Evolutionary conservation across 1,140 invertebrate genomes (phyloP), one percentile per base, ranked within the genome.

Genomic region (Phymorhynchus buccinoides): DNA sequence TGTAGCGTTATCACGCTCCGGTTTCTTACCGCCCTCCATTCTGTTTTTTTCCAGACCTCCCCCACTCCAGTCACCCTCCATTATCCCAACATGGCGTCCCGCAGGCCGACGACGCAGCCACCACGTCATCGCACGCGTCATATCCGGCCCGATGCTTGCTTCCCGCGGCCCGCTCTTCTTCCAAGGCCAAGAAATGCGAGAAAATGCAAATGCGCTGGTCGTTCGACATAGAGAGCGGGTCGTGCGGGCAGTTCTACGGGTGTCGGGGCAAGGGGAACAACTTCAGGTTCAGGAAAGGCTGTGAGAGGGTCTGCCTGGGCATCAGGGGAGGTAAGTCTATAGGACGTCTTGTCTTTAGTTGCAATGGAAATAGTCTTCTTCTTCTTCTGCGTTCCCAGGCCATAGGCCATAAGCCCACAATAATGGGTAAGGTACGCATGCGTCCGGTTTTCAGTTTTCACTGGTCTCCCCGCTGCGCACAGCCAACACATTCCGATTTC

Each of bases 211-310:
- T 77, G 66, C 83, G 89, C 27, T 88, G 86, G 86, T 86, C 80
- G 30, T 89, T 87, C 48, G 87, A 88, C 52, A 44, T 68, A 22
- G 71, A 83, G 56, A 88, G 84, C 27, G 89, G 88, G 44, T 80
- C 83, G 71, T 89, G 89, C 78, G 42, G 44, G 18, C 77, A 86
- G 75, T 89, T 89, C 77, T 30, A 68, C 18, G 89, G 89, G 0
- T 89, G 89, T 78, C 48, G 56, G 41, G 85, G 82, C 62, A 32
- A 44, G 32, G 89, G 88, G 16, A 88, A 89, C 62, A 88, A 88
- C 73, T 89, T 89, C 56, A 77, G 18, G 27, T 77, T 75, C 62
- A 88, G 87, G 52, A 75, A 77, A 71, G 68, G 82, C 42, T 89
- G 89, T 44, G 88, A 89, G 78, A 82, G 86, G 52, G n/a, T 82